Percentiles rank a stretch among this genome's conserved stretches.
phyloP scores from a whole-genome alignment of 2,797 vertebrate species.

The Urophycis tenuis region DNA sequence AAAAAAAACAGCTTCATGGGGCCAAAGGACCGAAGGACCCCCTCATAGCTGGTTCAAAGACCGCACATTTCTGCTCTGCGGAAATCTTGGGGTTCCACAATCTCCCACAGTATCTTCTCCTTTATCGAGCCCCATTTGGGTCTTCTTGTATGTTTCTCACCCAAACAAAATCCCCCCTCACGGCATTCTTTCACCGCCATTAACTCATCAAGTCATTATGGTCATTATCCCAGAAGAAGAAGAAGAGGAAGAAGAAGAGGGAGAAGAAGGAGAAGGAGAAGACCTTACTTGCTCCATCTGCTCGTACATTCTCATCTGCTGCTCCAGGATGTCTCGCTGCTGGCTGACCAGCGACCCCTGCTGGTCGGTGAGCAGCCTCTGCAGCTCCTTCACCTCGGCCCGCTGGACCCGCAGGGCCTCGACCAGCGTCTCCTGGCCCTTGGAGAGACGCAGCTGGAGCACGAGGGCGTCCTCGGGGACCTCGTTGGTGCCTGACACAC shows the following conservation, averaged over 20 bases:
- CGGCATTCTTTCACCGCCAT: neutral
- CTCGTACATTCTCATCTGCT: constrained; percentile 79
- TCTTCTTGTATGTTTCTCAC: neutral
- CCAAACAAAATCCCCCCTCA: no score
- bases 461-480: constrained; percentile 81
- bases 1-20: neutral
- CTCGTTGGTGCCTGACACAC: constrained; percentile 74
- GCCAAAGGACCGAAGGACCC: neutral
- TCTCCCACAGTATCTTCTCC: neutral
- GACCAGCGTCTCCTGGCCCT: constrained; percentile 80
- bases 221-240: constrained; percentile 8
- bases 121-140: neutral
- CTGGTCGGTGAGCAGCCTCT: constrained; percentile 76
- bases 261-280: no score
- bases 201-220: neutral
- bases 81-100: neutral
- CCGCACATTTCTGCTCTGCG: neutral
- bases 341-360: constrained; percentile 74
- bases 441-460: constrained; percentile 78
- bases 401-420: constrained; percentile 78
- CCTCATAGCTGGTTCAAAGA: neutral
- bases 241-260: no score
- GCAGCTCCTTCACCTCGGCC: constrained; percentile 72
- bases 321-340: constrained; percentile 78
- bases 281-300: constrained; percentile 75